Evolutionary conservation across 2,797 vertebrate genomes (phyloP).

Genomic region (Gambelia wislizenii): DNA sequence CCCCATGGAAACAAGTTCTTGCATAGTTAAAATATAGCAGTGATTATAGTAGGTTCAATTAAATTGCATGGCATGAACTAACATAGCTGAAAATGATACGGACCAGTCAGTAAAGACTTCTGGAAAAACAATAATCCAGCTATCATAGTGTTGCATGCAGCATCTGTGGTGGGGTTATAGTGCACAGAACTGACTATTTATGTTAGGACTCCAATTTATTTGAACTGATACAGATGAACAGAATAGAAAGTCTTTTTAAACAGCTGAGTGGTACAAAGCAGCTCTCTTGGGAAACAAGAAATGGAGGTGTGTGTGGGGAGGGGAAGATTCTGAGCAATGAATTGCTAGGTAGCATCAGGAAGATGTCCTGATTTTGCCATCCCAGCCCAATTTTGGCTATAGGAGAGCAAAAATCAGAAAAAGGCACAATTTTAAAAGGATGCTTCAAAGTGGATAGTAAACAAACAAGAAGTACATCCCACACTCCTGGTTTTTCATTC

Average conservation of each 20-base stretch:
- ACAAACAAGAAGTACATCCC: not conserved
- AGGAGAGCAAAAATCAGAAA: not conserved
- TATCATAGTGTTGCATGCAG: not conserved
- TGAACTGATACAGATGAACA: not conserved
- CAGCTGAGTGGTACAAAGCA: not conserved
- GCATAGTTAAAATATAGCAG: slow-evolving; percentile 21
- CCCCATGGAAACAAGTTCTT: not conserved
- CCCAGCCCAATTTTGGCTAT: not conserved
- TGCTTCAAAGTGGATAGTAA: not conserved
- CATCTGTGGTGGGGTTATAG: not conserved
- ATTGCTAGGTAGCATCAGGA: not conserved
- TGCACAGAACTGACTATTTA: not conserved
- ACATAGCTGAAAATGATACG: not conserved
- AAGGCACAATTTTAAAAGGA: not conserved
- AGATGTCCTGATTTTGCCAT: not conserved
- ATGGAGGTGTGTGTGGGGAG: too few relatives aligned
- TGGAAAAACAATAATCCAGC: not conserved
- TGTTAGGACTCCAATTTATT: not conserved
- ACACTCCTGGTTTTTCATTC: not conserved
- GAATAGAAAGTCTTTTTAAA: not conserved
- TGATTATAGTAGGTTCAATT: not conserved
- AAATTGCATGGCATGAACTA: not conserved
- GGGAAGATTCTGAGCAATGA: not conserved
- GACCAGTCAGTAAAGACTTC: not conserved
- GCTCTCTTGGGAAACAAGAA: not conserved